Conservation (phyloP, 2,113 vertebrate genomes). For the Thymallus thymallus region DNA sequence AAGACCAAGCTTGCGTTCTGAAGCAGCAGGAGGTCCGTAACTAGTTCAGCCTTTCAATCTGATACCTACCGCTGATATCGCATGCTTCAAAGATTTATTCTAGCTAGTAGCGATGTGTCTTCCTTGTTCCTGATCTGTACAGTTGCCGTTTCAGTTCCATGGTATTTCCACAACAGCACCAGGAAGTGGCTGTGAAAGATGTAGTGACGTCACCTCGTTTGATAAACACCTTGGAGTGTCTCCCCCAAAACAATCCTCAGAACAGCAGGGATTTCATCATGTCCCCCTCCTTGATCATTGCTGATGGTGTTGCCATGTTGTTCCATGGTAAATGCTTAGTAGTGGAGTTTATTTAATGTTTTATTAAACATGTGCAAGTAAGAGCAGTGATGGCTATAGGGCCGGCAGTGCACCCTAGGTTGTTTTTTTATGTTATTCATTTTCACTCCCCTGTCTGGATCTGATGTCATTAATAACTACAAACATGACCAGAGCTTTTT, state of each 20-base stretch:
- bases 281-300: too few relatives aligned
- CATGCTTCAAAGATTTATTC: slow-evolving; percentile 43
- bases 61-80: slow-evolving; percentile 24
- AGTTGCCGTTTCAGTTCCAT: slow-evolving; percentile 34
- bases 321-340: too few relatives aligned
- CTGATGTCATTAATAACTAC: too few relatives aligned
- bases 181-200: slow-evolving; percentile 73
- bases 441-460: too few relatives aligned
- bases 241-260: not conserved
- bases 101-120: not conserved
- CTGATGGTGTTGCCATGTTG: too few relatives aligned
- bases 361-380: too few relatives aligned
- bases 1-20: slow-evolving; percentile 32
- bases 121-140: slow-evolving; percentile 9
- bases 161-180: slow-evolving; percentile 71
- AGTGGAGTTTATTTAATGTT: too few relatives aligned
- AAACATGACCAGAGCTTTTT: too few relatives aligned
- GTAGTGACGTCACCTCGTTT: slow-evolving; percentile 70
- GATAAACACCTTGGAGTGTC: slow-evolving; percentile 4
- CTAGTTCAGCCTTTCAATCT: slow-evolving; percentile 34
- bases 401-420: too few relatives aligned
- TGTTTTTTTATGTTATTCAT: too few relatives aligned
- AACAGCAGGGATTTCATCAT: too few relatives aligned
- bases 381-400: too few relatives aligned
- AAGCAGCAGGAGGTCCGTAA: slow-evolving; percentile 10